These are phyloP conservation scores for Byasa hedistus DNA, from an alignment of 2,888 invertebrate species.

Conservation along the genomic window DNA sequence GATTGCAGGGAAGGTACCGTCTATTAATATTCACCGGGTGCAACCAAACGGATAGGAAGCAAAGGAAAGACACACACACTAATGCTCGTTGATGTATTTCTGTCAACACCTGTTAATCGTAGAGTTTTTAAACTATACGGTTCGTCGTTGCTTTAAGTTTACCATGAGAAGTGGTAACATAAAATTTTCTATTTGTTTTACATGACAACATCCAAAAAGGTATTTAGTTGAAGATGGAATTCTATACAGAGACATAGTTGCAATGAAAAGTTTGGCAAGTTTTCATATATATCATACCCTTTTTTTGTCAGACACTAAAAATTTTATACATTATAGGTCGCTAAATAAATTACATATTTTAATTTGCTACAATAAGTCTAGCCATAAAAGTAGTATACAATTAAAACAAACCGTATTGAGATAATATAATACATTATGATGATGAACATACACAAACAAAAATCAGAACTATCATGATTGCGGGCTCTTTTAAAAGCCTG, in stretches of 20 bases:
- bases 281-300: too few relatives aligned
- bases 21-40: conserved; percentile 52
- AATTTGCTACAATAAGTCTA: too few relatives aligned
- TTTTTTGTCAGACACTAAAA: too few relatives aligned
- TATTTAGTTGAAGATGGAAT: too few relatives aligned
- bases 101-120: conserved; percentile 41
- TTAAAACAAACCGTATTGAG: too few relatives aligned
- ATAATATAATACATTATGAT: too few relatives aligned
- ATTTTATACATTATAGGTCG: too few relatives aligned
- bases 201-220: not conserved
- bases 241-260: too few relatives aligned
- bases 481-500: not conserved
- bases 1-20: conserved; percentile 12
- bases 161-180: not conserved
- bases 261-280: too few relatives aligned
- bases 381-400: too few relatives aligned
- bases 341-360: too few relatives aligned
- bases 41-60: conserved; percentile 54
- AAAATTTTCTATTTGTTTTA: not conserved
- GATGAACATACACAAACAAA: not conserved
- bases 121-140: not conserved
- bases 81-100: conserved; percentile 42
- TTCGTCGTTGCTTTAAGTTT: not conserved
- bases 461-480: not conserved
- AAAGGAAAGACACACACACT: conserved; percentile 43